These are phyloP conservation scores for Gonioctena quinquepunctata DNA, from an alignment of 1,140 invertebrate genomes.

Conservation along the genomic window DNA sequence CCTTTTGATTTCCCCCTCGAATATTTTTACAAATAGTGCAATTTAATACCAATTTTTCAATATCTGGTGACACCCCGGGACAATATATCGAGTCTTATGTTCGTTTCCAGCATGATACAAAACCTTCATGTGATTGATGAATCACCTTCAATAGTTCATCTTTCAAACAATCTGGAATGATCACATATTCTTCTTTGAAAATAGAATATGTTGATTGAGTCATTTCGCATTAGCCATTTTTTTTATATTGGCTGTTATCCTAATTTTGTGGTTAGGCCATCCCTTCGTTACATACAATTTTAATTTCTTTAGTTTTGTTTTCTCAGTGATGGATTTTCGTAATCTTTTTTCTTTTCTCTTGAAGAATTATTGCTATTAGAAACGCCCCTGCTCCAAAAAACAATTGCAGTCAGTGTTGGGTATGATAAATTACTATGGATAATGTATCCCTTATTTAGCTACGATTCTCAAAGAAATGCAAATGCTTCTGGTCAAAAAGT, in stretches of 20 bases:
- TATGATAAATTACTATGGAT: neutral
- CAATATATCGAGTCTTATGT: slow-evolving; percentile 19
- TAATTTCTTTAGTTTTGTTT: slow-evolving; percentile 8
- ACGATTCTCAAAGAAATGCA: slow-evolving; percentile 19
- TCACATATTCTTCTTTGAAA: slow-evolving; percentile 2
- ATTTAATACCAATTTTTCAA: slow-evolving; percentile 14
- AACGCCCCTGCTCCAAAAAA: slow-evolving; percentile 3
- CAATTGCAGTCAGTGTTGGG: slow-evolving; percentile 25
- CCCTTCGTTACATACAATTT: slow-evolving; percentile 16
- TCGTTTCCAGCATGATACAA: slow-evolving; percentile 9
- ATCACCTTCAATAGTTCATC: neutral
- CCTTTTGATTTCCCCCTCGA: neutral
- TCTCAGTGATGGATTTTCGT: neutral
- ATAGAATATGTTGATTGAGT: slow-evolving; percentile 1
- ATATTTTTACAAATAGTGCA: slow-evolving; percentile 13
- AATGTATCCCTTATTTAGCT: neutral
- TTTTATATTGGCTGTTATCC: neutral
- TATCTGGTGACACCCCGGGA: neutral
- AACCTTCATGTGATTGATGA: slow-evolving; percentile 7
- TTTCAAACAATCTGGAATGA: slow-evolving; percentile 5
- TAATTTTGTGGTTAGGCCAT: slow-evolving; percentile 9
- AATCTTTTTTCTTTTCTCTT: slow-evolving; percentile 16
- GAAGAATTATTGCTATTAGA: slow-evolving; percentile 21
- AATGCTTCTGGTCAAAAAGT: neutral
- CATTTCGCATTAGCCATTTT: slow-evolving; percentile 6